Percentiles rank a stretch among this genome's conserved stretches.
These are phyloP conservation scores for Molossus alvarezi DNA, from an alignment of 2,797 vertebrate genomes.

Conservation along the genomic window DNA sequence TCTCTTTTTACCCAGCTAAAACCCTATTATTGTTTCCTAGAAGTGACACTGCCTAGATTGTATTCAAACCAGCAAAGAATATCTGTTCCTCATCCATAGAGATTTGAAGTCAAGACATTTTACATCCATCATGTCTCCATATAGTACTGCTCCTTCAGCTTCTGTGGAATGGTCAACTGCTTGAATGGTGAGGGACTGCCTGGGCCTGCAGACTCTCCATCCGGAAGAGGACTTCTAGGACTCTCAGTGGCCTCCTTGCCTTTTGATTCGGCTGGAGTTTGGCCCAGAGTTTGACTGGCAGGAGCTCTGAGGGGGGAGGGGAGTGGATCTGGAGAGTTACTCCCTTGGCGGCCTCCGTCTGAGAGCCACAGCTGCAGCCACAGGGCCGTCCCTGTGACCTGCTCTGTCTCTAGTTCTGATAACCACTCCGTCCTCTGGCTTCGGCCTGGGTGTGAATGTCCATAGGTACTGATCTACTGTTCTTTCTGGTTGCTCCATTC, in stretches of 20 bases:
- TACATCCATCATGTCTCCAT: background rate
- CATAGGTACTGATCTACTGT: background rate
- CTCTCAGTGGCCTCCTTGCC: background rate
- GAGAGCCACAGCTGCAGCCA: background rate
- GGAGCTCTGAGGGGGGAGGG: background rate
- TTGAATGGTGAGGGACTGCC: background rate
- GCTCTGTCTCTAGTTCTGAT: background rate
- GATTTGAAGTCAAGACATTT: background rate
- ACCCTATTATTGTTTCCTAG: background rate
- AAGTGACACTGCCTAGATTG: background rate
- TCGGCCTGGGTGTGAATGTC: background rate
- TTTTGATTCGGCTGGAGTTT: background rate
- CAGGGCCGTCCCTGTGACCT: background rate
- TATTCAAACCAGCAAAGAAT: background rate
- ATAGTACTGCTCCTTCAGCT: background rate
- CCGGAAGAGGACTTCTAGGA: background rate
- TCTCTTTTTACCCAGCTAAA: slow-evolving; percentile 28
- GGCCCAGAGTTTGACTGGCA: background rate
- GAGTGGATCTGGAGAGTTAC: background rate
- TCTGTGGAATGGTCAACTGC: background rate
- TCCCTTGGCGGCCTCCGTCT: background rate
- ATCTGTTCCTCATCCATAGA: background rate
- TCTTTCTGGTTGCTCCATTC: background rate
- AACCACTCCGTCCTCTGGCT: background rate
- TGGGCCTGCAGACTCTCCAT: background rate